A percentile compares a stretch with the other conserved stretches of the same genome.
Evolutionary conservation across 2,888 invertebrate species (phyloP).

Genomic region (Balanococcus diminutus): DNA sequence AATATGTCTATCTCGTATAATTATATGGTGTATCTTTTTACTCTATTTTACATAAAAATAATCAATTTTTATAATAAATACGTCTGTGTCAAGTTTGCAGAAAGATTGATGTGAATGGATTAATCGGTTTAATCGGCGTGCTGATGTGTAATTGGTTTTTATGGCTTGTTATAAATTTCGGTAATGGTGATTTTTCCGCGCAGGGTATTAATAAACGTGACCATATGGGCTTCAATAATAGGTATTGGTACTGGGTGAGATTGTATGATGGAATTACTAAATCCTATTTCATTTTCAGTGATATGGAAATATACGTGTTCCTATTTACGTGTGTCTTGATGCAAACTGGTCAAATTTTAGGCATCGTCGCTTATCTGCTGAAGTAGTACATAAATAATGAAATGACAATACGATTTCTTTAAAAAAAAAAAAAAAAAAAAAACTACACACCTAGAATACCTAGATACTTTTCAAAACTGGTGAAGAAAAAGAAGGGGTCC

Average conservation of each 20-base stretch:
- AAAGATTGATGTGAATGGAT: not conserved
- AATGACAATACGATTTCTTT: no score
- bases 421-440: no score
- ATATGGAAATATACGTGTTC: no score
- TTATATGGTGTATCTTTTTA: not conserved
- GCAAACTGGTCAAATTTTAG: no score
- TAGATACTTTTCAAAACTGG: no score
- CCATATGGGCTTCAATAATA: not conserved
- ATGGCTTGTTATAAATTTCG: not conserved
- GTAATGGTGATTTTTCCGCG: not conserved
- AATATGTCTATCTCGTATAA: not conserved
- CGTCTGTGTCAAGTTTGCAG: not conserved
- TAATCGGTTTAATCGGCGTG: not conserved
- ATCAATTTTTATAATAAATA: not conserved
- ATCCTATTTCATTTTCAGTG: not conserved
- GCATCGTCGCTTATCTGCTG: no score
- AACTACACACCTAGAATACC: no score
- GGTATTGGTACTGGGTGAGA: not conserved
- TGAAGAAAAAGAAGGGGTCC: no score
- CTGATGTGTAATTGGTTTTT: not conserved
- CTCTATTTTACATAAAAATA: not conserved
- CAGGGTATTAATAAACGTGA: not conserved
- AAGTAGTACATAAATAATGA: no score
- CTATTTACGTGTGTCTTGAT: no score
- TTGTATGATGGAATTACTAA: not conserved